Percentiles rank a stretch among this genome's conserved stretches.
phyloP scores from a whole-genome alignment of 2,113 vertebrate genomes.

The Poeciliopsis retropinna region DNA sequence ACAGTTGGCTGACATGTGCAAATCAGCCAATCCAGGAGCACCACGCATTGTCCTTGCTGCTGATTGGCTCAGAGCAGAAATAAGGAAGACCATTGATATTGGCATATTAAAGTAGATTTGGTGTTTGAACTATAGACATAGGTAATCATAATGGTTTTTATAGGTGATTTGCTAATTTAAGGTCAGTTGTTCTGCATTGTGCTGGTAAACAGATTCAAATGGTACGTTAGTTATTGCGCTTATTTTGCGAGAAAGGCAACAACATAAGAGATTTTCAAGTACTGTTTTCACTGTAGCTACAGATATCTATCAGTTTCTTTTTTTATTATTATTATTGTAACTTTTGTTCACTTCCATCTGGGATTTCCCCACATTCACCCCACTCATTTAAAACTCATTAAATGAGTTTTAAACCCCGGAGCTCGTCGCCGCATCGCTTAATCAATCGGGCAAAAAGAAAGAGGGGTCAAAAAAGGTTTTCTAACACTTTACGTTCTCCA shows the following conservation, averaged over 20 bases:
- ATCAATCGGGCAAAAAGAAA: slow-evolving; percentile 46
- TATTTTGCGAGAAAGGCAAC: neutral
- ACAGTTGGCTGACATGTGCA: no score
- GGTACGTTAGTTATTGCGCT: neutral
- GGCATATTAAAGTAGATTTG: no score
- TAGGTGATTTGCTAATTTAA: no score
- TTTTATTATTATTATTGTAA: neutral
- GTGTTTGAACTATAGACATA: no score
- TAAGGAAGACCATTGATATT: no score
- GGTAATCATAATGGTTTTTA: no score
- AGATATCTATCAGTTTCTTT: neutral
- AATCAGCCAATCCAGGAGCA: no score
- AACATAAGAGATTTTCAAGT: neutral
- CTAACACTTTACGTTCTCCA: slow-evolving; percentile 67
- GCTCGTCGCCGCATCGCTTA: slow-evolving; percentile 35
- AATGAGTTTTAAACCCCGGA: slow-evolving; percentile 32
- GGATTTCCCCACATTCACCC: slow-evolving; percentile 37
- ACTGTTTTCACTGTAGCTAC: neutral
- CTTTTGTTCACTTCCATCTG: slow-evolving; percentile 28
- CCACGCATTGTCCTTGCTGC: no score
- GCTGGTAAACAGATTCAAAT: neutral
- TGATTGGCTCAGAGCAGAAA: no score
- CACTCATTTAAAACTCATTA: slow-evolving; percentile 26
- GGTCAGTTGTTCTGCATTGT: neutral
- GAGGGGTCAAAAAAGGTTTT: slow-evolving; percentile 18